A percentile compares a stretch with the other conserved stretches of the same genome.
Conservation (phyloP, 2,888 invertebrate genomes). For the Drosophila pegasa region DNA sequence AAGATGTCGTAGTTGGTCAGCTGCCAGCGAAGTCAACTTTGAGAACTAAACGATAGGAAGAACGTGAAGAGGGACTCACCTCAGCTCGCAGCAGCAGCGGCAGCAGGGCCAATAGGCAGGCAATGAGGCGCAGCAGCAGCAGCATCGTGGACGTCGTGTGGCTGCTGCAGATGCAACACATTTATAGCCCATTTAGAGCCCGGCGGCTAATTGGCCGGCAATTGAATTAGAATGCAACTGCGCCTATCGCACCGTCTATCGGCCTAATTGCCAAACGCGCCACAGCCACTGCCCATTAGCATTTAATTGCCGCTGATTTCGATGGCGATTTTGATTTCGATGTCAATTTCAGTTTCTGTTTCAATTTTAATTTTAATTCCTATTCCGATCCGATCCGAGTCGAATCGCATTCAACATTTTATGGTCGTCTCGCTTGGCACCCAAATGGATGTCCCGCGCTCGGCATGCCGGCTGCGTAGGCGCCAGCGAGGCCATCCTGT, state of each 20-base stretch:
- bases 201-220: conserved; percentile 38
- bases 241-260: conserved; percentile 29
- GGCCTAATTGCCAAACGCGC: conserved; percentile 33
- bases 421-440: conserved; percentile 26
- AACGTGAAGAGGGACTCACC: conserved; percentile 5
- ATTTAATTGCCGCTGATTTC: conserved; percentile 27
- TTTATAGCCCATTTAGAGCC: conserved; percentile 20
- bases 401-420: conserved; percentile 6
- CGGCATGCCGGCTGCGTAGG: conserved; percentile 48
- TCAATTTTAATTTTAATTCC: background rate
- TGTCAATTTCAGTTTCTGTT: conserved; percentile 6
- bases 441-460: conserved; percentile 43
- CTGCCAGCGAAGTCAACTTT: conserved; percentile 1
- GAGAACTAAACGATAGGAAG: no score
- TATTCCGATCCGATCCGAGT: conserved; percentile 3
- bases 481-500: conserved; percentile 45
- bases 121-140: background rate
- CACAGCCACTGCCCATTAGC: conserved; percentile 14
- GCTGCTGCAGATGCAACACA: conserved; percentile 8
- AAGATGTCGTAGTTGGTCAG: conserved; percentile 39
- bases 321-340: conserved; percentile 9
- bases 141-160: conserved; percentile 21
- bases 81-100: conserved; percentile 14
- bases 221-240: conserved; percentile 34
- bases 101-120: conserved; percentile 11